Conservation (phyloP, 53 echinoderm and acorn worm genomes). For the Apostichopus leukothele region DNA sequence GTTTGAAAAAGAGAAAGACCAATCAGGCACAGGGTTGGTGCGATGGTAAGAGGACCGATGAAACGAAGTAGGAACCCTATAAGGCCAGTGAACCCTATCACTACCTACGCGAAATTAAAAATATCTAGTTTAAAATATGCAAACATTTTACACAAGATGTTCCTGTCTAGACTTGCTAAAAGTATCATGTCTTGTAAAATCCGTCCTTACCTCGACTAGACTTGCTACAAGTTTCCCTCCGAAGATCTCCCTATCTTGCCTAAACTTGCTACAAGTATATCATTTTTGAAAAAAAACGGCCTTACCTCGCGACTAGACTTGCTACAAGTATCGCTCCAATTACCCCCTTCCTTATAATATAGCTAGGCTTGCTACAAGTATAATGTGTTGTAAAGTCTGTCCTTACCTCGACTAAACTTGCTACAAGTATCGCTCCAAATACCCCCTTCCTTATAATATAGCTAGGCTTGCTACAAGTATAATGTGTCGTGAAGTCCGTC, state of each 20-base stretch:
- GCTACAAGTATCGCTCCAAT: constrained; percentile 76
- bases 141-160: no score
- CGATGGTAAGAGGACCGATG: constrained; percentile 87
- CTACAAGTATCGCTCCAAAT: constrained; percentile 73
- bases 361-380: no score
- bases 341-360: no score
- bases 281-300: no score
- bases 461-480: no score
- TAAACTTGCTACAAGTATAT: no score
- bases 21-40: constrained; percentile 83
- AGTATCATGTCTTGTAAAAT: neutral
- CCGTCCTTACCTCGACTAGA: neutral
- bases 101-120: constrained; percentile 51
- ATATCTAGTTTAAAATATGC: neutral
- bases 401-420: constrained; percentile 52
- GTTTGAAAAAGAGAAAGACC: constrained; percentile 67
- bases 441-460: no score
- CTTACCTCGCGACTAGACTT: constrained; percentile 45
- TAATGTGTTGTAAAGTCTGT: neutral
- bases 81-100: constrained; percentile 86
- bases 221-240: constrained; percentile 86
- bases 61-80: constrained; percentile 77
- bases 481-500: neutral
- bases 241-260: no score
- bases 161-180: no score